Conservation (phyloP, 2,797 vertebrate species). For the Synaphobranchus kaupii region DNA sequence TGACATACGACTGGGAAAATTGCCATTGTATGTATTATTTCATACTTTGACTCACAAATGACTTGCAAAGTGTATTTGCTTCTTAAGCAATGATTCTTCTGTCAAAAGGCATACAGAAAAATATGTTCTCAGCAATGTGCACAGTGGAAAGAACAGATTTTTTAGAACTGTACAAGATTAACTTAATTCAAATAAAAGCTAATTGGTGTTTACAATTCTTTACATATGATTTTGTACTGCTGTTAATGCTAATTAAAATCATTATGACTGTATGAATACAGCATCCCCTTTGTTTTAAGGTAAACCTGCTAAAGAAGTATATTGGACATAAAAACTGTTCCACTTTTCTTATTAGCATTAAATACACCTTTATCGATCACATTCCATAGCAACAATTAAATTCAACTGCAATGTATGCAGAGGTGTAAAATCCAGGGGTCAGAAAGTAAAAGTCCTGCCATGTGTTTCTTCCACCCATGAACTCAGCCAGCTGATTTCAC, state of each 20-base stretch:
- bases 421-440: no score
- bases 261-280: not conserved
- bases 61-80: slow-evolving; percentile 67
- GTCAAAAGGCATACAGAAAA: slow-evolving; percentile 78
- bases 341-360: not conserved
- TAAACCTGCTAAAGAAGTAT: not conserved
- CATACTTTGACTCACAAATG: slow-evolving; percentile 77
- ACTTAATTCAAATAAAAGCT: slow-evolving; percentile 29
- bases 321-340: not conserved
- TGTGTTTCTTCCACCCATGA: no score
- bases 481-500: no score
- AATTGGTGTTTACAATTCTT: slow-evolving; percentile 33
- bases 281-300: not conserved
- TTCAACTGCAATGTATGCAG: not conserved
- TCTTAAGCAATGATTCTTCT: slow-evolving; percentile 78
- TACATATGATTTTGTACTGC: slow-evolving; percentile 34
- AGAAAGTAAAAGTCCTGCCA: no score
- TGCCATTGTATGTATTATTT: slow-evolving; percentile 68
- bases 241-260: slow-evolving; percentile 26
- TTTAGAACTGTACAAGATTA: slow-evolving; percentile 68
- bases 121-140: slow-evolving; percentile 68
- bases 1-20: slow-evolving; percentile 70
- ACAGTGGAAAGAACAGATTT: slow-evolving; percentile 72
- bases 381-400: not conserved
- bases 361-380: not conserved